Conservation (phyloP, 2,797 vertebrate genomes). For the Gouania willdenowi region DNA sequence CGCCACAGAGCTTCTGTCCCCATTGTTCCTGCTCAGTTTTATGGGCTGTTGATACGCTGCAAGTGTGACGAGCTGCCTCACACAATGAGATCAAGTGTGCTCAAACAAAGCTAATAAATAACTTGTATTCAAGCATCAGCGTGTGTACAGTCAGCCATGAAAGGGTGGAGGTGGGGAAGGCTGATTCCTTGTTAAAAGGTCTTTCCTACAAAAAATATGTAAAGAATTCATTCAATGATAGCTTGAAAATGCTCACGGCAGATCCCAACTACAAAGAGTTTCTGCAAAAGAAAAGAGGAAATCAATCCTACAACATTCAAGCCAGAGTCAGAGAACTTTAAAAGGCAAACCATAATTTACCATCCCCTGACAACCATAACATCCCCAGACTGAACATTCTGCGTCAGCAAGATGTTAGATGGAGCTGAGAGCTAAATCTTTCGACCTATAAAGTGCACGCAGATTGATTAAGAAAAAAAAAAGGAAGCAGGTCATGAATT, state of each 20-base stretch:
- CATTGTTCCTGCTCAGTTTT: constrained; percentile 48
- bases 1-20: constrained; percentile 11
- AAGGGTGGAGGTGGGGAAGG: not conserved
- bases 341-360: constrained; percentile 1
- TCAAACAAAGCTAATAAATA: constrained; percentile 8
- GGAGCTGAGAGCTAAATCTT: not conserved
- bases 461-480: constrained; percentile 1
- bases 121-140: not conserved
- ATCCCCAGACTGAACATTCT: not conserved
- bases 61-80: constrained; percentile 17
- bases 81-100: not conserved
- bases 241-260: constrained; percentile 12
- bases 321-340: constrained; percentile 6
- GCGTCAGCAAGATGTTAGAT: constrained; percentile 5
- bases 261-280: too few species aligned
- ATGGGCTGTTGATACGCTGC: constrained; percentile 14
- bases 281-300: not conserved
- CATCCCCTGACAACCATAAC: not conserved
- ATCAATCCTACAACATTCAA: not conserved
- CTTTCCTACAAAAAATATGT: too few species aligned
- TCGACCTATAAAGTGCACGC: not conserved
- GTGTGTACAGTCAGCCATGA: not conserved
- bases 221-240: too few species aligned
- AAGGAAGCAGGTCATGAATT: not conserved
- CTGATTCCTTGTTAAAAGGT: not conserved